phyloP scores from a whole-genome alignment of 2,113 vertebrate species.

The Athene noctua region DNA sequence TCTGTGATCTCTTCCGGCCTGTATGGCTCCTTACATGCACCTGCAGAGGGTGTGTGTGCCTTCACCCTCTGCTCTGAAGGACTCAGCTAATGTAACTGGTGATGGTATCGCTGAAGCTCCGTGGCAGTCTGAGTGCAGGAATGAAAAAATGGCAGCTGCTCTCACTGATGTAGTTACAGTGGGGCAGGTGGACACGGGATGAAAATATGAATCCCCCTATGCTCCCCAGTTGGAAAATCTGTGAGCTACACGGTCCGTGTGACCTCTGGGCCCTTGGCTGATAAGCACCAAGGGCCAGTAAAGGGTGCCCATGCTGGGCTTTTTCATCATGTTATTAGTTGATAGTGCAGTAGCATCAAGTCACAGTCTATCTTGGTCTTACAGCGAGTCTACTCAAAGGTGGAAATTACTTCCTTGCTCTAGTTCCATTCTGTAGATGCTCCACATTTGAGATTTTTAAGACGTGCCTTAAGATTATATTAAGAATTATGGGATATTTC shows the following conservation, averaged over 20 bases:
- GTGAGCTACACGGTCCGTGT: background rate
- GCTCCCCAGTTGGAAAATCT: background rate
- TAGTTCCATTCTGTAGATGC: background rate
- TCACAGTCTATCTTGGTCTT: background rate
- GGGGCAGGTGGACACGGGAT: fast-evolving
- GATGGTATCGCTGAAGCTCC: background rate
- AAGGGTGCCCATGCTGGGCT: background rate
- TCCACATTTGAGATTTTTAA: background rate
- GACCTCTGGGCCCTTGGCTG: background rate
- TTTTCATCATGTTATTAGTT: background rate
- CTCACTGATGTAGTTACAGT: background rate
- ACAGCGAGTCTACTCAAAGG: background rate
- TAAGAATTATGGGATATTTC: background rate
- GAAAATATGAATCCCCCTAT: background rate
- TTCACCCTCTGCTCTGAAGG: background rate
- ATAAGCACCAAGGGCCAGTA: background rate
- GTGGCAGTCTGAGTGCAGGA: background rate
- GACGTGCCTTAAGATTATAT: background rate
- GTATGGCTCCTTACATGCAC: background rate
- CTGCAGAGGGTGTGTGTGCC: background rate
- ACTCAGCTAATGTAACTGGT: background rate
- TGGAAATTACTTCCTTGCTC: background rate
- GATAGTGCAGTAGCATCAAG: background rate
- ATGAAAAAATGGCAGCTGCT: background rate
- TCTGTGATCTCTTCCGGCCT: background rate